Evolutionary conservation across 2,888 invertebrate species (phyloP).

Genomic region (Drosophila flavopinicola): DNA sequence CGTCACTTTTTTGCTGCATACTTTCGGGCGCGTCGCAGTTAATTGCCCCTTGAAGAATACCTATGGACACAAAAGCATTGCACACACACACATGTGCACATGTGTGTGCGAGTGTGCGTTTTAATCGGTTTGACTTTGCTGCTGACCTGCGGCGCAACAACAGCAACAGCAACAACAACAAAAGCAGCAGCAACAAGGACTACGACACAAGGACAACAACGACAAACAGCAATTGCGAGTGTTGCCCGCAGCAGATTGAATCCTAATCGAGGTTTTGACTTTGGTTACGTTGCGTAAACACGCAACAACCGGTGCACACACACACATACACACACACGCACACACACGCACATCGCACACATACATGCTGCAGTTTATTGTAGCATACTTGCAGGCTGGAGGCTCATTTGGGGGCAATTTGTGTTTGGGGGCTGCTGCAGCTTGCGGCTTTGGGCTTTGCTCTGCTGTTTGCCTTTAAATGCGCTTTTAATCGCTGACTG

Average conservation of each 20-base stretch:
- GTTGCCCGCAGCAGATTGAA: conserved; percentile 79
- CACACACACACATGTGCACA: conserved; percentile 43
- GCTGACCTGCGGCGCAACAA: conserved; percentile 66
- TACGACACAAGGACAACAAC: conserved; percentile 34
- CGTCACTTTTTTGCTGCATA: conserved; percentile 60
- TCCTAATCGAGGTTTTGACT: conserved; percentile 84
- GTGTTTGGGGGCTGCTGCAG: conserved; percentile 49
- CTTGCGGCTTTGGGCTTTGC: conserved; percentile 31
- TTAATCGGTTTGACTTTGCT: conserved; percentile 76
- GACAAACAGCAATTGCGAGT: conserved; percentile 60
- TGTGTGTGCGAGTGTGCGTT: conserved; percentile 42
- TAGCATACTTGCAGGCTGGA: conserved; percentile 69
- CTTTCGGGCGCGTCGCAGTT: conserved; percentile 70
- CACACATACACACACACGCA: conserved; percentile 13
- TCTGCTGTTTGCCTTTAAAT: conserved; percentile 59
- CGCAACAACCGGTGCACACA: conserved; percentile 76
- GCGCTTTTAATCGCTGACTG: conserved; percentile 72
- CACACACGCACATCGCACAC: conserved; percentile 2
- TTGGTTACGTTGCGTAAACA: conserved; percentile 83
- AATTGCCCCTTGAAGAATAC: conserved; percentile 83
- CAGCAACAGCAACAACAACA: conserved; percentile 34
- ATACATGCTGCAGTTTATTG: conserved; percentile 65
- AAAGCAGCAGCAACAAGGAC: conserved; percentile 13
- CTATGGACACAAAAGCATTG: conserved; percentile 65
- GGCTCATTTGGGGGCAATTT: conserved; percentile 60